A percentile compares a stretch with the other conserved stretches of the same genome.
phyloP scores from a whole-genome alignment of 2,113 vertebrate species.

The Phasianus colchicus region DNA sequence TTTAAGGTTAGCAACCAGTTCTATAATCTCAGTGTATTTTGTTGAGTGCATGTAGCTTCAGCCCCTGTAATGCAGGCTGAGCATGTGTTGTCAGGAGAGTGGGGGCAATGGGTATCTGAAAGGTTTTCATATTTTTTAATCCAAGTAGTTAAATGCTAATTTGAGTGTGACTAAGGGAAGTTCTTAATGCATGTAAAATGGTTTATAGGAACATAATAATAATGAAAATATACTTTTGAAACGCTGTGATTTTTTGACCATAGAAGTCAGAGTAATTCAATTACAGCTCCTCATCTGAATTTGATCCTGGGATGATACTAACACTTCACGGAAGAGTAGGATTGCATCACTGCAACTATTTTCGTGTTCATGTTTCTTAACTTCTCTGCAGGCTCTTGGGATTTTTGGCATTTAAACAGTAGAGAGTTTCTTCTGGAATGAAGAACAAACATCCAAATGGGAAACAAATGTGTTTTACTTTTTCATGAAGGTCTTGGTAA shows the following conservation, averaged over 20 bases:
- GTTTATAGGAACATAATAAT: not conserved
- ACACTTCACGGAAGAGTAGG: not conserved
- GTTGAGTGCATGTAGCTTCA: not conserved
- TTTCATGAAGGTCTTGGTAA: not conserved
- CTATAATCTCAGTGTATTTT: not conserved
- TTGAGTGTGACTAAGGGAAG: not conserved
- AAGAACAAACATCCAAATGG: not conserved
- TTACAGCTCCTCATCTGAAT: not conserved
- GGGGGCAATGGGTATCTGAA: not conserved
- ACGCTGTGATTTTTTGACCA: not conserved
- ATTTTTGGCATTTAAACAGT: not conserved
- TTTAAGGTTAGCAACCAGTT: not conserved
- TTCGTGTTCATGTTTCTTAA: not conserved
- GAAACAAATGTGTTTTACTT: not conserved
- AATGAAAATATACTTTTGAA: not conserved
- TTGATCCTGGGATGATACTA: not conserved
- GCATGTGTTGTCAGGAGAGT: not conserved
- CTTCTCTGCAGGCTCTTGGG: not conserved
- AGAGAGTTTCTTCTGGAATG: not conserved
- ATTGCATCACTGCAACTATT: not conserved
- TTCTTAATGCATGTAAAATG: not conserved
- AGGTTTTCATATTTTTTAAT: not conserved
- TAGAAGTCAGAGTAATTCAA: not conserved
- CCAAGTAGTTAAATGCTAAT: not conserved
- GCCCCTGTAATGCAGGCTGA: not conserved